These are phyloP conservation scores for Apamea epomidion DNA, from an alignment of 2,888 invertebrate species.

Conservation along the genomic window DNA sequence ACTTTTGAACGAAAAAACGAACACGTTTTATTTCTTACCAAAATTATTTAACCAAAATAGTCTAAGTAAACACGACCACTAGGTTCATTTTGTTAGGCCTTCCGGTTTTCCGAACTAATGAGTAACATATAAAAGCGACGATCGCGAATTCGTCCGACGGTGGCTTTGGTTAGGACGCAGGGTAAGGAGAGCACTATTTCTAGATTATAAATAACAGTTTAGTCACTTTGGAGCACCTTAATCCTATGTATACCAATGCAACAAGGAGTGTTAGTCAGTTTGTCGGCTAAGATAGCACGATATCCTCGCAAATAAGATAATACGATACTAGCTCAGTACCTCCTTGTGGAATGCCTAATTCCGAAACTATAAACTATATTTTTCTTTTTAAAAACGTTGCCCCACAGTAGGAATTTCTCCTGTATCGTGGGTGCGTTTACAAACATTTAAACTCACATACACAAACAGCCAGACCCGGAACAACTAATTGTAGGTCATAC, in stretches of 20 bases:
- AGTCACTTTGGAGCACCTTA: background rate
- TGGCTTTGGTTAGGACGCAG: background rate
- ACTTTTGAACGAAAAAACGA: too few species aligned
- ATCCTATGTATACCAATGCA: background rate
- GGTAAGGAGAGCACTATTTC: background rate
- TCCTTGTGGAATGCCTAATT: background rate
- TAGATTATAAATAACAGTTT: background rate
- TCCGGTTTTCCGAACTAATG: background rate
- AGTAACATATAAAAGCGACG: background rate
- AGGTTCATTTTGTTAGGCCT: too few species aligned
- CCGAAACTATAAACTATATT: background rate
- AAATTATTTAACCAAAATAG: too few species aligned
- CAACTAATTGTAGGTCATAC: too few species aligned
- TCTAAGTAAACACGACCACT: background rate
- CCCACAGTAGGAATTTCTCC: too few species aligned
- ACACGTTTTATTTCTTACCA: too few species aligned
- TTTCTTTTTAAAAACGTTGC: too few species aligned
- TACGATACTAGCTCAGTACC: background rate
- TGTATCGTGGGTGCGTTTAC: too few species aligned
- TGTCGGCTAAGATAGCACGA: background rate
- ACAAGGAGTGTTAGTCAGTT: background rate
- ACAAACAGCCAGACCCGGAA: too few species aligned
- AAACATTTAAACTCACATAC: too few species aligned
- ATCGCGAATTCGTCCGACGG: background rate
- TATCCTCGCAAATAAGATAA: slow-evolving; percentile 33